These are phyloP conservation scores for Takifugu rubripes DNA, from an alignment of 2,797 vertebrate genomes.

Conservation along the genomic window DNA sequence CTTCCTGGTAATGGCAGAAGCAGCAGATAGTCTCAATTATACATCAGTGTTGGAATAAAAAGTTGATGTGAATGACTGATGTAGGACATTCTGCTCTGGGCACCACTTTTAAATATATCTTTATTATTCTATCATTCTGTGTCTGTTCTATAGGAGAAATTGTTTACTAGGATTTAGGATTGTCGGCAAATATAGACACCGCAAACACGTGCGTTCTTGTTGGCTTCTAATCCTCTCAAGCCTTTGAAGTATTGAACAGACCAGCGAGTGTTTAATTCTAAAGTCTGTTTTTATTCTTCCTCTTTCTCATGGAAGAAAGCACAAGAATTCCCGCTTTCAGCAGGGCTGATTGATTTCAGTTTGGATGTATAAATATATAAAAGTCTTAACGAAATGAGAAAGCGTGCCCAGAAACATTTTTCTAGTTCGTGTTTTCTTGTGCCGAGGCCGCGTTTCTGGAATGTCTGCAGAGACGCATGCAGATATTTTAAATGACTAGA, in stretches of 20 bases:
- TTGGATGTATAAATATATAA: conserved; percentile 10
- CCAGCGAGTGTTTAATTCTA: conserved; percentile 35
- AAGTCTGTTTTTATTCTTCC: conserved; percentile 33
- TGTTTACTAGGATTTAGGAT: conserved; percentile 7
- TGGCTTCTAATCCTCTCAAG: conserved; percentile 29
- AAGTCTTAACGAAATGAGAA: too few species aligned
- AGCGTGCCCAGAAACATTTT: too few species aligned
- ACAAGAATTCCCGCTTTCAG: not conserved
- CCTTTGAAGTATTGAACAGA: conserved; percentile 36
- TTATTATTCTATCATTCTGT: not conserved
- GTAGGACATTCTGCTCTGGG: too few species aligned
- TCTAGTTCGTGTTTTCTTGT: too few species aligned
- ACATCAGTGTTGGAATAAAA: too few species aligned
- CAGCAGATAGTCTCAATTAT: conserved; percentile 18
- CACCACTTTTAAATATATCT: conserved; percentile 2
- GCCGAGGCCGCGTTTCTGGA: too few species aligned
- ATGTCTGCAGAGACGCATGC: too few species aligned
- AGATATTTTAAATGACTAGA: too few species aligned
- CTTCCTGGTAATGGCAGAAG: conserved; percentile 10
- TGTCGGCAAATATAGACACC: conserved; percentile 31
- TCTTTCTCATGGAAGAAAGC: conserved; percentile 18
- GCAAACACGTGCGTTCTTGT: conserved; percentile 13
- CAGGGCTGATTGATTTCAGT: conserved; percentile 42
- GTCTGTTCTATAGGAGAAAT: not conserved
- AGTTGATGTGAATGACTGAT: too few species aligned